Evolutionary conservation across 2,797 vertebrate genomes (phyloP).

Genomic region (Pangasius larnaudii): DNA sequence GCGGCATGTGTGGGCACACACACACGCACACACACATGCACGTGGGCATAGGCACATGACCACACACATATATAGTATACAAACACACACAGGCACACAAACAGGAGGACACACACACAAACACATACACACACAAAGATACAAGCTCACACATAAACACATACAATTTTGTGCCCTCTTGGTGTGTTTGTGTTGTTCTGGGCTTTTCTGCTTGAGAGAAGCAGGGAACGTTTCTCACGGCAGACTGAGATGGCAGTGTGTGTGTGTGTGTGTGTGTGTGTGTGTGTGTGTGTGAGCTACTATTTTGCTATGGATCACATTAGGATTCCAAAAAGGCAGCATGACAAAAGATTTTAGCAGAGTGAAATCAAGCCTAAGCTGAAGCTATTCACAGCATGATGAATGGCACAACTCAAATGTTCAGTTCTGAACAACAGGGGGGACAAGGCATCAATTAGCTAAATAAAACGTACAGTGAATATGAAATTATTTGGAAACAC

Average conservation of each 20-base stretch:
- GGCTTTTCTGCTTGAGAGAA: constrained; percentile 21
- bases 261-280: constrained; percentile 23
- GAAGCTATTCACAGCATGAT: constrained; percentile 31
- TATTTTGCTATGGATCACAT: constrained; percentile 39
- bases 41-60: constrained; percentile 34
- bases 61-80: constrained; percentile 34
- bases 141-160: not conserved
- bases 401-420: constrained; percentile 22
- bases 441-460: constrained; percentile 4
- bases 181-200: constrained; percentile 7
- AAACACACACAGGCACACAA: constrained; percentile 44
- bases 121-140: not conserved
- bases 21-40: constrained; percentile 49
- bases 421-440: constrained; percentile 32
- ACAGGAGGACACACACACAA: constrained; percentile 26
- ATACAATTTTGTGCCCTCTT: not conserved
- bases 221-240: constrained; percentile 27
- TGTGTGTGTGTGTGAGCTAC: constrained; percentile 12
- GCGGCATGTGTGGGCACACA: constrained; percentile 42
- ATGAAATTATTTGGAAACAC: constrained; percentile 8
- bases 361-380: constrained; percentile 42
- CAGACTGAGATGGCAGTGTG: not conserved
- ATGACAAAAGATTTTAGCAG: constrained; percentile 43
- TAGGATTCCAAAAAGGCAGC: constrained; percentile 38
- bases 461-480: constrained; percentile 31